Evolutionary conservation across 2,113 vertebrate genomes (phyloP).

Genomic region (Irena cyanogastra): DNA sequence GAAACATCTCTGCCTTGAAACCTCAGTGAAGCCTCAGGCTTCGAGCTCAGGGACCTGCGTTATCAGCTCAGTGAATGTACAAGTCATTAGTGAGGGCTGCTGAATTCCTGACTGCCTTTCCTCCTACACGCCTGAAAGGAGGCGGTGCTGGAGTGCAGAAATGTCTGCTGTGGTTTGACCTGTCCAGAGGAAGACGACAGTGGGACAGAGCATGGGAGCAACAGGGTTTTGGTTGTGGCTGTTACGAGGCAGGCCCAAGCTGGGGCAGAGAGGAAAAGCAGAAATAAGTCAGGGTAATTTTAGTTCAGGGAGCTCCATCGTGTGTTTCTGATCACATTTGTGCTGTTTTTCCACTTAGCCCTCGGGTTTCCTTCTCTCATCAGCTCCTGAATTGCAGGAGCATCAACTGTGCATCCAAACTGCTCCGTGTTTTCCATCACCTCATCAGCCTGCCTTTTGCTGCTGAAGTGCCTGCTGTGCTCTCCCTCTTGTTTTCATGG

Average conservation of each 20-base stretch:
- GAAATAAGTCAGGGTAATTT: neutral
- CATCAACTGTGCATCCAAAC: neutral
- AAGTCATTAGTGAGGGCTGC: neutral
- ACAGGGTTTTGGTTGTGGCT: neutral
- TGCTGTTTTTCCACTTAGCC: neutral
- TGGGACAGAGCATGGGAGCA: neutral
- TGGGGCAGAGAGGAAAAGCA: neutral
- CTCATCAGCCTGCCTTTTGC: neutral
- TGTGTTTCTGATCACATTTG: neutral
- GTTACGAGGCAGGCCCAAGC: neutral
- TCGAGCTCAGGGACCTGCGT: neutral
- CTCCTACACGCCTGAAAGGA: neutral
- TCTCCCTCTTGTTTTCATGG: neutral
- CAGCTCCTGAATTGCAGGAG: neutral
- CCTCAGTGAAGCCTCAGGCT: neutral
- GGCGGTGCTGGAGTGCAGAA: neutral
- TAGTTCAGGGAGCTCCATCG: neutral
- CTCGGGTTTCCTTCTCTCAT: neutral
- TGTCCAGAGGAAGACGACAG: neutral
- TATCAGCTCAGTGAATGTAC: neutral
- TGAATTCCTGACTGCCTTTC: neutral
- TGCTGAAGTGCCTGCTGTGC: conserved; percentile 22
- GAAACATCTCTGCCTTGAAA: neutral
- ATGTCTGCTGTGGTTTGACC: neutral
- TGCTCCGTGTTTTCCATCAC: neutral